Percentiles rank a stretch among this genome's conserved stretches.
These are phyloP conservation scores for Diaprepes abbreviatus DNA, from an alignment of 2,888 invertebrate species.

Conservation along the genomic window DNA sequence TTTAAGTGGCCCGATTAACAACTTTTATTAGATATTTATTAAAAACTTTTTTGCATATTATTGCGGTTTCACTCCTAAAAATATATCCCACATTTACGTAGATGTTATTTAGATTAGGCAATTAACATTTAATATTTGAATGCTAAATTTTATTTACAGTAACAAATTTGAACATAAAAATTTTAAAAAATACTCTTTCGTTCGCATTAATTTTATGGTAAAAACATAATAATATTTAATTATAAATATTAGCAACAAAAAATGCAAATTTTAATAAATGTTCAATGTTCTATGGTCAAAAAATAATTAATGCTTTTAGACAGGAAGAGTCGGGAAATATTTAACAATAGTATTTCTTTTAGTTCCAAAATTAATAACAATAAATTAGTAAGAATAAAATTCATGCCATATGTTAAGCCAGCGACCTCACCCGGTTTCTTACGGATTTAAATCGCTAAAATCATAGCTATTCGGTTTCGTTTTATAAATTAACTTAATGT, in stretches of 20 bases:
- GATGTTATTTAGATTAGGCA: conserved; percentile 45
- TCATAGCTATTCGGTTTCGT: too few species aligned
- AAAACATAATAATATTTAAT: background rate
- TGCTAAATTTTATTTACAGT: conserved; percentile 27
- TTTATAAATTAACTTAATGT: too few species aligned
- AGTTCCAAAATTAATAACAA: too few species aligned
- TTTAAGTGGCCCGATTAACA: conserved; percentile 41
- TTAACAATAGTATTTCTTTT: too few species aligned
- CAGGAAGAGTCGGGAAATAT: too few species aligned
- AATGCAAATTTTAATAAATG: background rate
- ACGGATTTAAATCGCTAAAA: too few species aligned
- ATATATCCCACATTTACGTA: conserved; percentile 43
- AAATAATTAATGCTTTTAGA: too few species aligned
- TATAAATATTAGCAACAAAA: background rate
- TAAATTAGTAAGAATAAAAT: too few species aligned
- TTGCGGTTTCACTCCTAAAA: conserved; percentile 44
- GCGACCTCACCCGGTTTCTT: too few species aligned
- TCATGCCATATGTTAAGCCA: too few species aligned
- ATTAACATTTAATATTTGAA: conserved; percentile 43
- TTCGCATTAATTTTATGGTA: conserved; percentile 11
- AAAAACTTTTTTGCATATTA: conserved; percentile 40
- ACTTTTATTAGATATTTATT: conserved; percentile 40
- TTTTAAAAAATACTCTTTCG: conserved; percentile 4
- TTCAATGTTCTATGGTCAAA: background rate
- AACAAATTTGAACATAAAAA: conserved; percentile 18